Percentiles rank a stretch among this genome's conserved stretches.
Conservation (phyloP, 2,797 vertebrate genomes). For the Sebastes cheni region DNA sequence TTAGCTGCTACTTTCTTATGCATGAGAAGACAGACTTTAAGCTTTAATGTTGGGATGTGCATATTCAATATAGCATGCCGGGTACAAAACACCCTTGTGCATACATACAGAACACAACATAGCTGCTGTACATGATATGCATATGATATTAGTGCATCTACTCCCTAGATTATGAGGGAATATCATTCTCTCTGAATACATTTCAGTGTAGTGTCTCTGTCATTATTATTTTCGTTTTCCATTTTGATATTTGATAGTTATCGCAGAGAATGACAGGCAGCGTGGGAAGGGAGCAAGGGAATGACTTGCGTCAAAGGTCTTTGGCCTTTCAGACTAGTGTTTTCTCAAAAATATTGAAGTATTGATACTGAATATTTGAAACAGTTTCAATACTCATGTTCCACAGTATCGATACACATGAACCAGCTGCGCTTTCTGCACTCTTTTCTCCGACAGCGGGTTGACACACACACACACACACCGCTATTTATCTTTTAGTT, state of each 20-base stretch:
- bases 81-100: neutral
- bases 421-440: too few species aligned
- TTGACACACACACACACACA: too few species aligned
- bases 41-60: slow-evolving; percentile 30
- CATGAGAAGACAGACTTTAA: slow-evolving; percentile 9
- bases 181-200: neutral
- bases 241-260: neutral
- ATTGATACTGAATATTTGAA: too few species aligned
- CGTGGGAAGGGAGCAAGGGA: neutral
- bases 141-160: neutral
- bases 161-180: neutral
- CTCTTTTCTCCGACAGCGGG: too few species aligned
- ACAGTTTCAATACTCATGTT: too few species aligned
- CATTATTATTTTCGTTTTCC: neutral
- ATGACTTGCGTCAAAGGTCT: neutral
- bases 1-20: slow-evolving; percentile 9
- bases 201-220: neutral
- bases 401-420: too few species aligned
- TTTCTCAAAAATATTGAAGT: too few species aligned
- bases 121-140: neutral
- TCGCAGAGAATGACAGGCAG: neutral
- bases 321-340: too few species aligned
- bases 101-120: neutral
- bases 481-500: too few species aligned
- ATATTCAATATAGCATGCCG: neutral